Evolutionary conservation across 2,888 invertebrate species (phyloP).

Genomic region (Nebria salina): DNA sequence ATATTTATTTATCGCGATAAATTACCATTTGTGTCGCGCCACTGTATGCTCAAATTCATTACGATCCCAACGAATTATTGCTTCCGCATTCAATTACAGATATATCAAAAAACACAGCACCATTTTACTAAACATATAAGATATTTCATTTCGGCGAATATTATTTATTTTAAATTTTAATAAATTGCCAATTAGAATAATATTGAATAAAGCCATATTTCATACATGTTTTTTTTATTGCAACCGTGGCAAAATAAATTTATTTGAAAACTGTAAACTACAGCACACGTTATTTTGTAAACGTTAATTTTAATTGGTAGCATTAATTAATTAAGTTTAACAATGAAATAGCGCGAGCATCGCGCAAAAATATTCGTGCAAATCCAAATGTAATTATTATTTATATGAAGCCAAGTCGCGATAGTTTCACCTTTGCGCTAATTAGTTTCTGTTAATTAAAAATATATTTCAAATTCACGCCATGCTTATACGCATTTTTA

Average conservation of each 20-base stretch:
- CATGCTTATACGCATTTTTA: not conserved
- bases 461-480: not conserved
- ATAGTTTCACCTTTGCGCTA: constrained; percentile 10
- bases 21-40: no score
- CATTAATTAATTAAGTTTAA: constrained; percentile 43
- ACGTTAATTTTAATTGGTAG: constrained; percentile 44
- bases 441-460: constrained; percentile 11
- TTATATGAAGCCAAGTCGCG: not conserved
- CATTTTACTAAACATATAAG: not conserved
- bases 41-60: no score
- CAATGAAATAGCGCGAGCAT: constrained; percentile 24
- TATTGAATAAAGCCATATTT: not conserved
- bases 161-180: not conserved
- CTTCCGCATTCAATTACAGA: no score
- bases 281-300: constrained; percentile 39
- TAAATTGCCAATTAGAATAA: not conserved
- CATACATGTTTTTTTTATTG: not conserved
- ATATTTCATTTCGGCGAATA: not conserved
- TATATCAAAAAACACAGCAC: no score
- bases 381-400: constrained; percentile 16
- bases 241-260: not conserved
- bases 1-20: no score
- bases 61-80: no score
- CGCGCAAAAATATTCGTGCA: not conserved
- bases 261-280: constrained; percentile 29